Conservation (phyloP, 2,113 vertebrate genomes). For the Murina feae region DNA sequence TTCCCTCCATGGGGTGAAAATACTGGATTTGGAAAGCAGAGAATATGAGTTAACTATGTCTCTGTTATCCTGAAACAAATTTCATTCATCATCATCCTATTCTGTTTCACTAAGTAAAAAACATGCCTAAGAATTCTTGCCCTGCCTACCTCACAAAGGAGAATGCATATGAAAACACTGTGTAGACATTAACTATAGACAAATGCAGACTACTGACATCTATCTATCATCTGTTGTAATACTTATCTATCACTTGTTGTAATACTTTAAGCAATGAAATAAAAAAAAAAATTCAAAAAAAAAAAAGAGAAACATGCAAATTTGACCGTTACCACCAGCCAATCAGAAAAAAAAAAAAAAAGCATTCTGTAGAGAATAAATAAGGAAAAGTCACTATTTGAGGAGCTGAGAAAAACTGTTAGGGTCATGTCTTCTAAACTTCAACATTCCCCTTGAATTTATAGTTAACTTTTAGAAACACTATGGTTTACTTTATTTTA, state of each 20-base stretch:
- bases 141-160: not conserved
- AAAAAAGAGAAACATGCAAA: no score
- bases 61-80: not conserved
- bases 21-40: constrained; percentile 4
- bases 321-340: no score
- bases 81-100: not conserved
- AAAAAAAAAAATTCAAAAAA: no score
- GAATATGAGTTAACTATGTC: not conserved
- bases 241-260: no score
- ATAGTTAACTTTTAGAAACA: not conserved
- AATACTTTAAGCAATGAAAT: no score
- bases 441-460: not conserved
- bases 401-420: not conserved
- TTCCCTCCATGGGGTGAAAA: not conserved
- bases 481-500: not conserved
- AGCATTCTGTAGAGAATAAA: not conserved
- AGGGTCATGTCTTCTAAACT: not conserved
- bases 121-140: not conserved
- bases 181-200: not conserved
- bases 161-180: not conserved
- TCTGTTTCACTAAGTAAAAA: not conserved
- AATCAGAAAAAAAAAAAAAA: no score
- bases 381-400: not conserved
- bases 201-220: not conserved
- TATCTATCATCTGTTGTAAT: no score